Conservation (phyloP, 2,797 vertebrate species). For the Micromesistius poutassou region DNA sequence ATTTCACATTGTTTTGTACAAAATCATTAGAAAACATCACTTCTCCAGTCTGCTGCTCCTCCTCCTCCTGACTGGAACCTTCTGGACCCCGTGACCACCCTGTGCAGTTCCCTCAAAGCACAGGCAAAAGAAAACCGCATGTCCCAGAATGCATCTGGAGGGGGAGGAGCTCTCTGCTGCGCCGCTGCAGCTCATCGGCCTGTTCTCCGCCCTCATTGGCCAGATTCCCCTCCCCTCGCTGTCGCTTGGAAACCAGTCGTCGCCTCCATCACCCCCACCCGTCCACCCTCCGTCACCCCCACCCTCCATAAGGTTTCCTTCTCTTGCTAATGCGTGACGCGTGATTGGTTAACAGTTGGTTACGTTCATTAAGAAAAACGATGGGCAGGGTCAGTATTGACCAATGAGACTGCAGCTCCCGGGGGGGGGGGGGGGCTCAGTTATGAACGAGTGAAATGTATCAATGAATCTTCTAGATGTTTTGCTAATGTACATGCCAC, state of each 20-base stretch:
- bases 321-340: slow-evolving; percentile 51
- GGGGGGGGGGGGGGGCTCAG: slow-evolving; percentile 25
- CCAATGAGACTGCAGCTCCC: slow-evolving; percentile 44
- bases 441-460: slow-evolving; percentile 42
- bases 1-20: slow-evolving; percentile 79
- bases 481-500: slow-evolving; percentile 63
- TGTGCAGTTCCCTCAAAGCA: neutral
- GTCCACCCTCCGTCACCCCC: slow-evolving; percentile 4
- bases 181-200: too few relatives aligned
- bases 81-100: slow-evolving; percentile 28
- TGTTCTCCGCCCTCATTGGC: neutral
- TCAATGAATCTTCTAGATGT: slow-evolving; percentile 37
- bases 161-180: neutral
- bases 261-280: neutral
- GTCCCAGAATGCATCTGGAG: neutral
- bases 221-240: neutral
- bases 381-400: slow-evolving; percentile 36
- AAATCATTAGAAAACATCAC: slow-evolving; percentile 77
- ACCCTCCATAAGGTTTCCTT: slow-evolving; percentile 50
- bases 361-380: slow-evolving; percentile 36
- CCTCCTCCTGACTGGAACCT: slow-evolving; percentile 42
- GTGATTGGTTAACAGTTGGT: slow-evolving; percentile 50
- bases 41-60: slow-evolving; percentile 40
- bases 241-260: neutral
- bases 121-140: neutral